Evolutionary conservation across 2,113 vertebrate genomes (phyloP), one percentile per base, ranked within the genome.

Genomic region (Typhlomys cinereus): DNA sequence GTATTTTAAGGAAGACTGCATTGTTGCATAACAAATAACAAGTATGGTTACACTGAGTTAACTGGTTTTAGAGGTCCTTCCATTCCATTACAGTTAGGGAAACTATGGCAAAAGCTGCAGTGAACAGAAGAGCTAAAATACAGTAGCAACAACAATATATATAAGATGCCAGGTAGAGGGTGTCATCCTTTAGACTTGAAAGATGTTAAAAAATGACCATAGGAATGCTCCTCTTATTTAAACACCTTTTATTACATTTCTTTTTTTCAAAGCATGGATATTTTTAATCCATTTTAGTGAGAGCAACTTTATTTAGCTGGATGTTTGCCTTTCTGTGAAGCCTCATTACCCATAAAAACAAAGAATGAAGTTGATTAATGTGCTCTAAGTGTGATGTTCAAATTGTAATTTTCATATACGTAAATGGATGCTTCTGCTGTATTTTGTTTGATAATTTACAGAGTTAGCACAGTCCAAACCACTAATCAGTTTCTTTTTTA

Each of bases 361-460:
- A 98, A 98, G 97, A 98, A 98, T 97, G 98, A 98, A 97, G 98
- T 98, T 98, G 98, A 98, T 98, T 98, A 98, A 98, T 98, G 98
- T 97, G 96, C 97, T 98, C 94, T 97, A 97, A 98, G 97, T 98
- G 96, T 97, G 97, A 98, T 98, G 96, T 97, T 98, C 97, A 98
- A 97, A 98, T 98, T 98, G 97, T 96, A 98, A 98, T 98, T 98
- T 98, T 98, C 97, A 97, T 98, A 98, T 97, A 97, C 96, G 29
- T 97, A 98, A 98, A 98, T 98, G 97, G 97, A 97, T 97, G 97
- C 97, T 98, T 98, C 97, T 98, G 97, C 91, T 2, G 7, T 96
- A 98, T 98, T 98, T 98, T 98, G 98, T 98, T 98, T 98, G 97
- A 98, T 98, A 98, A 98, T 98, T 98, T 98, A 98, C 96, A 96